These are phyloP conservation scores for Gorsachius magnificus DNA, from an alignment of 2,797 vertebrate genomes.

Conservation along the genomic window DNA sequence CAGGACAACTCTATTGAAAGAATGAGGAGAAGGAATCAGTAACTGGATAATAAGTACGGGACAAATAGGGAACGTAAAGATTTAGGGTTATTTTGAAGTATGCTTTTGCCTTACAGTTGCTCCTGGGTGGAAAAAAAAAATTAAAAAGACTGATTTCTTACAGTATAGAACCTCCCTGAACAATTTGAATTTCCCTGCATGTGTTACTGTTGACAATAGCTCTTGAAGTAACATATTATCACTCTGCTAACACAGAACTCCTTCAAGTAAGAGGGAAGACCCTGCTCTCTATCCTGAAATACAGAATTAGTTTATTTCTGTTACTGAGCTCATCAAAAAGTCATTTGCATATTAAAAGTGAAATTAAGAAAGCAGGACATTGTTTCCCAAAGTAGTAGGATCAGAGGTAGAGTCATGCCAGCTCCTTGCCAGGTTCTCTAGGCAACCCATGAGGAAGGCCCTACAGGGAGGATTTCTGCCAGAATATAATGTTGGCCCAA, in stretches of 20 bases:
- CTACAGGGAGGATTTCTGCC: not conserved
- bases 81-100: not conserved
- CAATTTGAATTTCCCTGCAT: not conserved
- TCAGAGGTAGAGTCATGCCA: not conserved
- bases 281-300: not conserved
- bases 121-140: not conserved
- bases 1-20: slow-evolving; percentile 32
- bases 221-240: not conserved
- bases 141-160: not conserved
- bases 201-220: not conserved
- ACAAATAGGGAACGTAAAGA: not conserved
- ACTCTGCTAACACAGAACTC: not conserved
- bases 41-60: not conserved
- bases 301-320: not conserved
- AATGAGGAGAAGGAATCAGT: not conserved
- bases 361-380: not conserved
- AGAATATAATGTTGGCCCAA: not conserved
- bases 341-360: not conserved
- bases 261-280: not conserved
- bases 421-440: not conserved
- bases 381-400: not conserved
- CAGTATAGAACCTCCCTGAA: not conserved
- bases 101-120: not conserved
- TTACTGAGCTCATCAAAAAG: not conserved
- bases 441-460: not conserved